Conservation (phyloP, 2,113 vertebrate genomes). For the Perca schrenkii region DNA sequence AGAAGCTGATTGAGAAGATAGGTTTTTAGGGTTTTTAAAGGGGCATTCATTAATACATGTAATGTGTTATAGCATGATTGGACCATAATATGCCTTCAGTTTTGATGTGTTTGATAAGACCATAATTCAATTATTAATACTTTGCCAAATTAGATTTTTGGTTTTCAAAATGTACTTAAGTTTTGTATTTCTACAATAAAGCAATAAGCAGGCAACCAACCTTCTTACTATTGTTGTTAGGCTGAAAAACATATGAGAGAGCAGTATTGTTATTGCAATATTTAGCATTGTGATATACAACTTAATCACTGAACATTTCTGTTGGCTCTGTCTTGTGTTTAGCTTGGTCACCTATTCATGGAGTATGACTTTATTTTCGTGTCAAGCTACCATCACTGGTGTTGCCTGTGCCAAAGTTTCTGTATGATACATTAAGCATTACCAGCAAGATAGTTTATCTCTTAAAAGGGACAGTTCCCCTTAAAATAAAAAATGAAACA, state of each 20-base stretch:
- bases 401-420: conserved; percentile 1
- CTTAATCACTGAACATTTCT: conserved; percentile 21
- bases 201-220: conserved; percentile 8
- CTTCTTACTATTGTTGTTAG: conserved; percentile 21
- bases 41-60: neutral
- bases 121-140: neutral
- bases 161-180: neutral
- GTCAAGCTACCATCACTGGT: neutral
- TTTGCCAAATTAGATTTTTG: neutral
- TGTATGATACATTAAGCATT: neutral
- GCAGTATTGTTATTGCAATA: conserved; percentile 40
- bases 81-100: neutral
- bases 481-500: too few relatives aligned
- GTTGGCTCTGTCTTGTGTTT: conserved; percentile 24
- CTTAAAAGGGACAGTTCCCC: too few relatives aligned
- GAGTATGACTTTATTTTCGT: conserved; percentile 30
- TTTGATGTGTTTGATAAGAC: neutral
- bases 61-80: neutral
- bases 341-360: conserved; percentile 28
- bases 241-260: conserved; percentile 37
- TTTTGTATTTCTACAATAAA: conserved; percentile 26
- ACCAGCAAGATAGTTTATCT: too few relatives aligned
- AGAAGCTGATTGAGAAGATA: neutral
- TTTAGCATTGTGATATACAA: conserved; percentile 44
- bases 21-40: neutral